phyloP scores from a whole-genome alignment of 2,113 vertebrate genomes.

The Carettochelys insculpta region DNA sequence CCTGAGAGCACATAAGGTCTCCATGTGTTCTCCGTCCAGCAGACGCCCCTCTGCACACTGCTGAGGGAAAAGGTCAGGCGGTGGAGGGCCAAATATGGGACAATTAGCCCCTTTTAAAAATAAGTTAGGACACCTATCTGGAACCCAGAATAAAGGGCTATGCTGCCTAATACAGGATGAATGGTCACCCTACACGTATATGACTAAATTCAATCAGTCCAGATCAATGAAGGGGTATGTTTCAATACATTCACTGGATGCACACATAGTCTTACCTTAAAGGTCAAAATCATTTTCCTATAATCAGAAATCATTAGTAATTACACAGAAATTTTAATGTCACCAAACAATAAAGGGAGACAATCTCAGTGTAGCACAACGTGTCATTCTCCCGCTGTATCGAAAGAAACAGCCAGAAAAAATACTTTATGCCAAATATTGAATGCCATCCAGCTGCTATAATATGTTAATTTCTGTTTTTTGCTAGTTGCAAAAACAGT shows the following conservation, averaged over 20 bases:
- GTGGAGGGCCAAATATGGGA: too few relatives aligned
- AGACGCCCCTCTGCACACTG: too few relatives aligned
- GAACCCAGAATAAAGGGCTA: too few relatives aligned
- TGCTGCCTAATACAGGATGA: too few relatives aligned
- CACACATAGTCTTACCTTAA: not conserved
- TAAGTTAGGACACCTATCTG: too few relatives aligned
- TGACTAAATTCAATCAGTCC: not conserved
- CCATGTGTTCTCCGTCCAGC: too few relatives aligned
- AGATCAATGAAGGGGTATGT: not conserved
- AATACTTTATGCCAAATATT: constrained; percentile 60
- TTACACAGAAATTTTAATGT: constrained; percentile 18
- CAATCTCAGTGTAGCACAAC: constrained; percentile 31
- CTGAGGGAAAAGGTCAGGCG: too few relatives aligned
- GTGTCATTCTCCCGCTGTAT: constrained; percentile 7
- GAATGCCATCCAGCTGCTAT: constrained; percentile 40
- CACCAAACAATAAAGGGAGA: constrained; percentile 35
- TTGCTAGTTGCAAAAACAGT: constrained; percentile 65
- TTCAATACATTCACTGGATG: constrained; percentile 21
- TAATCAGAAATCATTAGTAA: constrained; percentile 40
- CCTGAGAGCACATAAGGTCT: too few relatives aligned
- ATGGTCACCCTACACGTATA: fast-evolving
- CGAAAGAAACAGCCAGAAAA: constrained; percentile 45
- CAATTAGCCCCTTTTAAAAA: too few relatives aligned
- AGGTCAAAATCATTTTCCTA: constrained; percentile 20
- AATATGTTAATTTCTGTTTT: constrained; percentile 39